Base-by-base conservation (phyloP, 2,888 invertebrate genomes). In the Phalangium opilio region DNA sequence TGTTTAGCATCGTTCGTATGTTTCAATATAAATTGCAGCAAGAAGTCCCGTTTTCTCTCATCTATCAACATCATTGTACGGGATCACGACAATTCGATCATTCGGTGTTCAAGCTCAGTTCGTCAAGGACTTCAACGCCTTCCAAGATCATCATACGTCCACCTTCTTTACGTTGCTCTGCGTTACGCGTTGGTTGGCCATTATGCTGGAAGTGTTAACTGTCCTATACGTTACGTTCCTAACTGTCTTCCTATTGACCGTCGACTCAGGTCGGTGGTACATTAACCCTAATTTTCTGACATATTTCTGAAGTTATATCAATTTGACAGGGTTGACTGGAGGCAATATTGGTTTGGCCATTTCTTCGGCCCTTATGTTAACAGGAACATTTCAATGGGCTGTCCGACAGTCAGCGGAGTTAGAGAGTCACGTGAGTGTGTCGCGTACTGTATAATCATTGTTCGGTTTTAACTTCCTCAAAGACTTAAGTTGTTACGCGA, bases 141-240 rank as follows among this genome's bases (percentile, higher is more conserved):
- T 58, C 47, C 67, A 79, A 73, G 75, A 84, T 61, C 63, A 74
- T 3, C 90, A 93, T 62, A 84, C 87, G 45, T 83, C 90, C 2
- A 81, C 91, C 8, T 93, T 85, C 81, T 91, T 79, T 63, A 71
- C 86, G 60, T 89, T 89, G 65, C 77, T 95, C 46, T 77, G 83
- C 0, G 81, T 85, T 5, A 84, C 85, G 14, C 77, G 91, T 51
- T 91, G 93, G 56, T 90, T 96, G 62, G 93, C 89, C 1, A 83
- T 89, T 61, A 84, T 85, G 77, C 68, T 95, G 59, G 95, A 96
- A 64, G 70, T 84, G 53, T 75, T 87, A 45, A 90, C 90, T 63
- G 77, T 85, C 1, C 55, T 83, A 4, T 95, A 90, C 67, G 84
- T 93, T 50, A 76, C 78, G 0, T 65, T 83, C 40, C 87, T 93